Evolutionary conservation across 2,113 vertebrate species (phyloP), one percentile per base, ranked within the genome.

Genomic region (Dipodomys ordii): DNA sequence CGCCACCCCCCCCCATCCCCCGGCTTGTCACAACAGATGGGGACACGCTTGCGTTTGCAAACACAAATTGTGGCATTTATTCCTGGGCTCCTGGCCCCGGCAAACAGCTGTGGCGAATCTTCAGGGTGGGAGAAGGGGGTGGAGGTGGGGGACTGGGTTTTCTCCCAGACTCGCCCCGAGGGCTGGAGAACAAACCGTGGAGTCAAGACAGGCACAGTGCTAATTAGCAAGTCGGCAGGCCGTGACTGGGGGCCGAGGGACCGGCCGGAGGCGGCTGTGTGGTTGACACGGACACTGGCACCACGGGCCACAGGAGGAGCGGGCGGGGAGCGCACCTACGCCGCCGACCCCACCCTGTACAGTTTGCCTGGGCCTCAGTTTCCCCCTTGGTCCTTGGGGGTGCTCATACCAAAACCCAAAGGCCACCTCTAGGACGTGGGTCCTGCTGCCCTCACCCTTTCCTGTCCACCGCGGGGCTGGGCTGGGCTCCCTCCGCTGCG

Each of bases 1-100:
- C 12, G 0, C n/a, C 83, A 39, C 7, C 44, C 20, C 39, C n/a
- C 46, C 90, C 68, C 39, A 2, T 0, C 39, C 74, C 60, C 64
- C 12, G 5, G 57, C 93, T 64, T 12, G 67, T 90, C 32, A 46
- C 16, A 86, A 88, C 95, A 86, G 93, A 90, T 80, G 78, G 79
- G 6, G 88, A 83, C 79, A 64, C 87, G 90, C 79, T 64, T 80
- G 72, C 80, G 39, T 27, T 30, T 87, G 92, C 90, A 79, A 62
- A 76, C 93, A 27, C 2, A 30, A 84, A 57, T 27, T 27, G 23
- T 67, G 92, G 90, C 76, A 39, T 87, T 68, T 69, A 10, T 73
- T 62, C 73, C 0, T 18, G 13, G 71, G 84, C 67, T 80, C 85
- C 90, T 28, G 82, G 80, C 83, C 94, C 88, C 1, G 4, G 46